Percentiles rank a stretch among this genome's conserved stretches.
phyloP scores from a whole-genome alignment of 2,888 invertebrate species.

The Pogonocherus hispidulus region DNA sequence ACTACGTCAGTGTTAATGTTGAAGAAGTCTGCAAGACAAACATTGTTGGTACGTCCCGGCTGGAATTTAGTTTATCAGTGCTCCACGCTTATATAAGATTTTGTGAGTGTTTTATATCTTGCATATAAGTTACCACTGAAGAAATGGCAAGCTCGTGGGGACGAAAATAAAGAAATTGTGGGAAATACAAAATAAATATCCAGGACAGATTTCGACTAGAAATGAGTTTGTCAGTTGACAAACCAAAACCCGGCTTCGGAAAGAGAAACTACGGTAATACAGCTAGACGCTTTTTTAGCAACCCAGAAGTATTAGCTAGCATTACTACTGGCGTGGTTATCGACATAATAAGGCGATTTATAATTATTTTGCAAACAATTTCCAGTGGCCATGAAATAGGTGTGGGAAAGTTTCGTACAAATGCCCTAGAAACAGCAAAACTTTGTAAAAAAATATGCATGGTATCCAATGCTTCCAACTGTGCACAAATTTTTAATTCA shows the following conservation, averaged over 20 bases:
- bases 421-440: constrained; percentile 22
- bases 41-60: not conserved
- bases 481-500: constrained; percentile 39
- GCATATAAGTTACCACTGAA: constrained; percentile 2
- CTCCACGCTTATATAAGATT: constrained; percentile 13
- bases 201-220: constrained; percentile 15
- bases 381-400: constrained; percentile 4
- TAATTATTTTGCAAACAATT: not conserved
- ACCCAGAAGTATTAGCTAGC: constrained; percentile 32
- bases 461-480: constrained; percentile 43
- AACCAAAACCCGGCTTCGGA: constrained; percentile 46
- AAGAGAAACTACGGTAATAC: constrained; percentile 50
- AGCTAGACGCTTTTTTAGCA: constrained; percentile 45
- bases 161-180: not conserved
- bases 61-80: not conserved
- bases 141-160: constrained; percentile 6
- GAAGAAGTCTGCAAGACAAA: no score
- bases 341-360: not conserved
- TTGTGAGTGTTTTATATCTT: constrained; percentile 10
- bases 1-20: no score
- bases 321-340: constrained; percentile 33
- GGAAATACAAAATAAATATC: constrained; percentile 16
- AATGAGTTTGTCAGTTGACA: constrained; percentile 37
- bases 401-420: not conserved
- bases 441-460: constrained; percentile 38